Percentiles rank a stretch among this genome's conserved stretches.
Conservation (phyloP, 2,888 invertebrate genomes). For the Lordiphosa andalusiaca region DNA sequence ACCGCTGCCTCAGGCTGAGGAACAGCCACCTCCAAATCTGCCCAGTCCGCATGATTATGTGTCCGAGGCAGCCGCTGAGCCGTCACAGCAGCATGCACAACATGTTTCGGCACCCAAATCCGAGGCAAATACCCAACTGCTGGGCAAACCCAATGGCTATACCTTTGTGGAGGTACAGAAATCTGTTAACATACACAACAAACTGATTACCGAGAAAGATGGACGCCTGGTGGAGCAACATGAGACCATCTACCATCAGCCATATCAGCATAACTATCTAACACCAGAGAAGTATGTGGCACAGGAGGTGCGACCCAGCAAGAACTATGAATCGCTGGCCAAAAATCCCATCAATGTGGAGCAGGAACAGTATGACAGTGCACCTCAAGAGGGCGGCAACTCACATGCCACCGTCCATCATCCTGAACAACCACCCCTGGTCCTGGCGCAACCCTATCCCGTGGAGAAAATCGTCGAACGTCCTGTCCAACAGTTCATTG, state of each 20-base stretch:
- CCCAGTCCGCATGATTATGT: conserved; percentile 69
- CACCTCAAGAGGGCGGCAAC: conserved; percentile 45
- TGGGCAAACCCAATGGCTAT: conserved; percentile 78
- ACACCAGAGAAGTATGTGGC: conserved; percentile 28
- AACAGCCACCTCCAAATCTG: conserved; percentile 9
- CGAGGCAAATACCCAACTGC: conserved; percentile 20
- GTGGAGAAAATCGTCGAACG: conserved; percentile 78
- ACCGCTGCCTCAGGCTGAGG: conserved; percentile 10
- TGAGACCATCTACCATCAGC: conserved; percentile 73
- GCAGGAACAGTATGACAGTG: conserved; percentile 47
- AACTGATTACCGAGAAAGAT: conserved; percentile 78
- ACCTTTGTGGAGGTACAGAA: conserved; percentile 85
- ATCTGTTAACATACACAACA: conserved; percentile 82
- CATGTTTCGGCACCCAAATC: conserved; percentile 30
- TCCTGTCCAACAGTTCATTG: conserved; percentile 81
- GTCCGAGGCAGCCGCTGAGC: conserved; percentile 56
- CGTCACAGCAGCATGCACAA: conserved; percentile 38
- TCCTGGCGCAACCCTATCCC: conserved; percentile 79
- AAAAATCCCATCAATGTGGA: conserved; percentile 70
- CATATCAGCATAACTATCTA: conserved; percentile 42
- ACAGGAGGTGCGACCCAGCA: conserved; percentile 4
- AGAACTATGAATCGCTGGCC: conserved; percentile 59
- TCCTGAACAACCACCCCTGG: background rate
- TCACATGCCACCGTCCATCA: conserved; percentile 35
- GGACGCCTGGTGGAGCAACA: conserved; percentile 76